Conservation (phyloP, 2,888 invertebrate species). For the Teleogryllus oceanicus region DNA sequence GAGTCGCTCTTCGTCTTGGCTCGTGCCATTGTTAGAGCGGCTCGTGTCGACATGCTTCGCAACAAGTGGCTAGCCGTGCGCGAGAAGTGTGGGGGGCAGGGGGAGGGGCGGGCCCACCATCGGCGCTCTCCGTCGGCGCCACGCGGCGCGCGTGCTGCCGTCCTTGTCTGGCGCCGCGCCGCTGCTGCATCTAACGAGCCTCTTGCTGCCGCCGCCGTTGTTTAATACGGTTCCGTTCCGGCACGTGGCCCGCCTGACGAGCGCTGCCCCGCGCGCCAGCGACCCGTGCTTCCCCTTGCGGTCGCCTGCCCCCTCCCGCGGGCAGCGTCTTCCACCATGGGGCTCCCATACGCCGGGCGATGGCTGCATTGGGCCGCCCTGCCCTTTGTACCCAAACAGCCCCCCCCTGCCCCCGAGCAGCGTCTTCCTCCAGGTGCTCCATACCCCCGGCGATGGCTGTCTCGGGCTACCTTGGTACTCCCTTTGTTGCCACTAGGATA, state of each 20-base stretch:
- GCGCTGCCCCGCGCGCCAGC: conserved; percentile 19
- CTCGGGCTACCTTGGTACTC: too few relatives aligned
- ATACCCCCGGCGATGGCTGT: too few relatives aligned
- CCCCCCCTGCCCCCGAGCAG: not conserved
- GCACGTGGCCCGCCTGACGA: not conserved
- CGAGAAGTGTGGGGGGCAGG: conserved; percentile 36
- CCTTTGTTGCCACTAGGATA: too few relatives aligned
- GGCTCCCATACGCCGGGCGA: too few relatives aligned
- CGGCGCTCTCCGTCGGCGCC: not conserved
- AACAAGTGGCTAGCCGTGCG: conserved; percentile 54
- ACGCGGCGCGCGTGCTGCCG: not conserved
- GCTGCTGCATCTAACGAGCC: conserved; percentile 30
- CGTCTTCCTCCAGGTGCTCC: too few relatives aligned
- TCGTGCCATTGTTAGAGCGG: conserved; percentile 39
- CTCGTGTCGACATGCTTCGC: conserved; percentile 54
- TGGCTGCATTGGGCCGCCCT: too few relatives aligned
- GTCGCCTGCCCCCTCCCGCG: not conserved
- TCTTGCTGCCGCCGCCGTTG: not conserved
- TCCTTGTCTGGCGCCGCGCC: not conserved
- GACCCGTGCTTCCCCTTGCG: conserved; percentile 30
- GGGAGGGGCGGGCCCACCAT: not conserved
- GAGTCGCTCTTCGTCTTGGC: conserved; percentile 21
- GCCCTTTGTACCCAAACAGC: too few relatives aligned
- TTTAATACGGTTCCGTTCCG: conserved; percentile 31
- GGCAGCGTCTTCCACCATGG: too few relatives aligned